Evolutionary conservation across 1,140 invertebrate genomes (phyloP), one percentile per base, ranked within the genome.

Genomic region (Brachystomella parvula): DNA sequence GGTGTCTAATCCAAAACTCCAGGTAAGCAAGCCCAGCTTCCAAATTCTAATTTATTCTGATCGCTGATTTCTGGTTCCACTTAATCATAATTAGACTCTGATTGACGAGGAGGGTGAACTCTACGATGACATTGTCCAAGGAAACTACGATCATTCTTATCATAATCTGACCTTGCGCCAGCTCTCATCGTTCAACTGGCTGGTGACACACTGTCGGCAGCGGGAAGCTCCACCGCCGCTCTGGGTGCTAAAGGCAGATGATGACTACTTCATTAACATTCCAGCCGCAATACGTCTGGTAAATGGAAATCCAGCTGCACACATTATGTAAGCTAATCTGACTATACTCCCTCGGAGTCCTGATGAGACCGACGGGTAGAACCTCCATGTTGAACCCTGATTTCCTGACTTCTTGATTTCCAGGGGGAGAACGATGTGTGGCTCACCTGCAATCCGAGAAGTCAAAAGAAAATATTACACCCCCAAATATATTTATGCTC

Each of bases 301-400:
- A 12, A 9, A 29, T 32, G 58, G 15, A 29, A 60, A 60, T 60
- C 29, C 58, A 6, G 58, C 15, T 26, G 9, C 28, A 26, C 15
- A 60, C 6, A 12, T 60, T 3, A 60, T 60, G 58, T 60, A 60
- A 60, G n/a, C 9, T 44, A 44, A n/a, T n/a, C n/a, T n/a, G n/a
- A n/a, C n/a, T n/a, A n/a, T n/a, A n/a, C n/a, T n/a, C n/a, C n/a
- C n/a, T n/a, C n/a, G n/a, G n/a, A n/a, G n/a, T n/a, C n/a, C n/a
- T n/a, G n/a, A n/a, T n/a, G n/a, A n/a, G n/a, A n/a, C n/a, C n/a
- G n/a, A n/a, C n/a, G n/a, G n/a, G n/a, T n/a, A n/a, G n/a, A n/a
- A n/a, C n/a, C n/a, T n/a, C n/a, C n/a, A n/a, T n/a, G n/a, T n/a
- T n/a, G n/a, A n/a, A n/a, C n/a, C n/a, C n/a, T n/a, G n/a, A n/a